Percentiles rank a stretch among this genome's conserved stretches.
These are phyloP conservation scores for Centruroides vittatus DNA, from an alignment of 1,140 invertebrate species.

Conservation along the genomic window DNA sequence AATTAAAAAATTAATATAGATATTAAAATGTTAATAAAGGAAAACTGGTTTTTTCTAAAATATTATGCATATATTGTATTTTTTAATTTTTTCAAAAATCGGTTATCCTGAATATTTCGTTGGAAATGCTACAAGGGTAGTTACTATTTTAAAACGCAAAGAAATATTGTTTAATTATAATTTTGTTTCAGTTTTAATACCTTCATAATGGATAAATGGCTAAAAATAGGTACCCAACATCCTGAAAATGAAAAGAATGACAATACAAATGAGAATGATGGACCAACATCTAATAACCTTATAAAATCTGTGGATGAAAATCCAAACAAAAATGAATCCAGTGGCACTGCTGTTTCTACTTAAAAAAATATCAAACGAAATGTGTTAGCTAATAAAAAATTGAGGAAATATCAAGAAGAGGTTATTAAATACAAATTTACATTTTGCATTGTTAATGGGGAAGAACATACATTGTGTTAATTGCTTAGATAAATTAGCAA, in stretches of 20 bases:
- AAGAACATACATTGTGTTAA: background rate
- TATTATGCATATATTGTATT: constrained; percentile 1
- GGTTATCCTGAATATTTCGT: no score
- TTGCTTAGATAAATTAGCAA: background rate
- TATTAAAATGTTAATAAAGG: constrained; percentile 2
- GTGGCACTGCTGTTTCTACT: background rate
- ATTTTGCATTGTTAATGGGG: background rate
- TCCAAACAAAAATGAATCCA: background rate
- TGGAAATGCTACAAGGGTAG: no score
- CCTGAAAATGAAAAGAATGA: background rate
- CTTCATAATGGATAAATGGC: background rate
- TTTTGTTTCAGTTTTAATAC: constrained; percentile 4
- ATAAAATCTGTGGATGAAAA: background rate
- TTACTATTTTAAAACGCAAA: no score
- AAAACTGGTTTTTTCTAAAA: constrained; percentile 3
- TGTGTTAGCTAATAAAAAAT: constrained; percentile 5
- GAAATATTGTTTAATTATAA: background rate
- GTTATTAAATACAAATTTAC: background rate
- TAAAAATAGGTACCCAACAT: background rate
- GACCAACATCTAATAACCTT: background rate
- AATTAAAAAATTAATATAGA: background rate
- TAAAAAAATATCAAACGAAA: background rate
- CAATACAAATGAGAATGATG: constrained; percentile 1
- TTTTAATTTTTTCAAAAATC: no score
- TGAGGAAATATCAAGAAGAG: constrained; percentile 7